A percentile compares a stretch with the other conserved stretches of the same genome.
Evolutionary conservation across 2,888 invertebrate species (phyloP).

Genomic region (Acleris holmiana): DNA sequence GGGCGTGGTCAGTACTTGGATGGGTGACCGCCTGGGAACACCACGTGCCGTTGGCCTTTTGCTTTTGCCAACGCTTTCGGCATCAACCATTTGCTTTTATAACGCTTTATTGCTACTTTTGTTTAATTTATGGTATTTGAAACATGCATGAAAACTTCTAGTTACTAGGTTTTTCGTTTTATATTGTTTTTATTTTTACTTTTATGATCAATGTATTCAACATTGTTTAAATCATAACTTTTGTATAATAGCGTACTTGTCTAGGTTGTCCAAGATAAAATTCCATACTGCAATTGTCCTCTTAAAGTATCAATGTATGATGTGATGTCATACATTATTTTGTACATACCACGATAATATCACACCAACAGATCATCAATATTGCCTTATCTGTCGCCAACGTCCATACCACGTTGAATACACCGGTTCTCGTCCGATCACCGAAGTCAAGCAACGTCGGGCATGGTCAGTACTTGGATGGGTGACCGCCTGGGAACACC

Average conservation of each 20-base stretch:
- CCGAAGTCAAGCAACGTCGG: slow-evolving; percentile 47
- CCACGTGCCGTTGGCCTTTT: slow-evolving; percentile 61
- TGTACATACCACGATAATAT: neutral
- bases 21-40: slow-evolving; percentile 59
- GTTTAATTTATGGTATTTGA: too few species aligned
- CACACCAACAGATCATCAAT: slow-evolving; percentile 37
- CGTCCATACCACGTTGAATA: slow-evolving; percentile 45
- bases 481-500: slow-evolving; percentile 47
- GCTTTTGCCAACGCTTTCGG: slow-evolving; percentile 6
- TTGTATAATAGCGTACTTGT: too few species aligned
- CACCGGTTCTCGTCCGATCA: slow-evolving; percentile 47
- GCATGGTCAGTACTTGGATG: slow-evolving; percentile 45
- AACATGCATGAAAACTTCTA: too few species aligned
- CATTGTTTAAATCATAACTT: too few species aligned
- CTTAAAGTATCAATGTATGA: too few species aligned
- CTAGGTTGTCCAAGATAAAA: too few species aligned
- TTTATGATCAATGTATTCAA: too few species aligned
- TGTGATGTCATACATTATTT: neutral
- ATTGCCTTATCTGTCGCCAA: slow-evolving; percentile 33
- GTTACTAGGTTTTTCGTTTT: too few species aligned
- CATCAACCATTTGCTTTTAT: too few species aligned
- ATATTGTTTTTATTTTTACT: too few species aligned
- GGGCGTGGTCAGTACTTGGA: slow-evolving; percentile 52
- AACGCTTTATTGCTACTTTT: too few species aligned
- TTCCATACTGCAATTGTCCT: too few species aligned